Evolutionary conservation across 2,113 vertebrate genomes (phyloP), one percentile per base, ranked within the genome.

Genomic region (Hippoglossus stenolepis): DNA sequence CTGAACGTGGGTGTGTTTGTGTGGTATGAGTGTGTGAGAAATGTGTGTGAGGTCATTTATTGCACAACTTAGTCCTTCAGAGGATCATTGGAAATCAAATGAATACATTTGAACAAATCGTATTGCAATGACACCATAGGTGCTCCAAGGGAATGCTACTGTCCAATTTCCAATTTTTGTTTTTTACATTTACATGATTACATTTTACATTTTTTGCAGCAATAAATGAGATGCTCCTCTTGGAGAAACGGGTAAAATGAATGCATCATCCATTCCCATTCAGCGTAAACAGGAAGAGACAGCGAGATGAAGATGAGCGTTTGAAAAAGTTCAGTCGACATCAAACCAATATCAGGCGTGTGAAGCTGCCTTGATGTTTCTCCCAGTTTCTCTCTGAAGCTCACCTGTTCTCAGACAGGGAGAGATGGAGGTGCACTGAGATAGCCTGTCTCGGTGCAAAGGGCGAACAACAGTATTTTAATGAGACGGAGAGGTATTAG

Each of bases 1-100:
- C 68, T 71, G 49, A 11, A 11, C 75, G 74, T 87, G 65, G 73
- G 68, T 79, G 82, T 89, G 80, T 82, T 72, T 79, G 81, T 59
- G 79, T 24, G 40, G 75, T 61, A 15, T 58, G 68, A 82, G n/a
- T 21, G 45, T 70, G 65, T 31, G 31, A 31, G 31, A 31, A 31
- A 31, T 31, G 31, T 65, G 56, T 69, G 66, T 76, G 40, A 72
- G 73, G 70, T 82, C 80, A 85, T 20, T 49, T 65, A 73, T 69
- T 85, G 72, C 75, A 69, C 62, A 62, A 58, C 43, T 61, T 18
- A 14, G 43, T 71, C 45, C 23, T 73, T 65, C 9, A n/a, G 64
- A 69, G 53, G 60, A 72, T 73, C 24, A n/a, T 24, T 43, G 59
- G 26, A 70, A 87, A 78, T 43, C 17, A 26, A 74, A 64, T 24